Evolutionary conservation across 2,113 vertebrate genomes (phyloP).

Genomic region (Pterophyllum scalare): DNA sequence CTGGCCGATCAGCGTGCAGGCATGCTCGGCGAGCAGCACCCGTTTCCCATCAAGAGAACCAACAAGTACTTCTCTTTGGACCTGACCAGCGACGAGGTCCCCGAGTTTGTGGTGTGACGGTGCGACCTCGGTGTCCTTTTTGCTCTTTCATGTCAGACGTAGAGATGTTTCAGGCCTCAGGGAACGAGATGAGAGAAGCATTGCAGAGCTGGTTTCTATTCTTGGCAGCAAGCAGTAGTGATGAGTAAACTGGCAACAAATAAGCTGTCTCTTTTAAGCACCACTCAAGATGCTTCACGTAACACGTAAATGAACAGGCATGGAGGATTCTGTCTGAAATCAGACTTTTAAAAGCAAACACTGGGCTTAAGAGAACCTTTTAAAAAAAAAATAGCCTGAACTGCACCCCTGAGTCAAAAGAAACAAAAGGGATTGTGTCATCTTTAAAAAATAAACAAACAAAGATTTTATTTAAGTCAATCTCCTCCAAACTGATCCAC

Average conservation of each 20-base stretch:
- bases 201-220: conserved; percentile 29
- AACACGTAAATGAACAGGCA: conserved; percentile 11
- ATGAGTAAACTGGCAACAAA: conserved; percentile 30
- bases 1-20: conserved; percentile 89
- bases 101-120: conserved; percentile 95
- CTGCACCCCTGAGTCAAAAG: conserved; percentile 49
- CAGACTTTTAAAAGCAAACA: conserved; percentile 27
- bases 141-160: conserved; percentile 3
- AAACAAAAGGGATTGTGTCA: conserved; percentile 60
- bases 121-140: conserved; percentile 9
- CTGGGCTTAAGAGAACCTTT: conserved; percentile 31
- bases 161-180: conserved; percentile 52
- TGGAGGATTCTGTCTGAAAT: conserved; percentile 23
- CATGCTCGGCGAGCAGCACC: conserved; percentile 84
- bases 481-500: conserved; percentile 12
- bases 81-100: conserved; percentile 92
- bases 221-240: not conserved
- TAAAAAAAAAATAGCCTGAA: conserved; percentile 10
- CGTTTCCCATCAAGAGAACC: conserved; percentile 92
- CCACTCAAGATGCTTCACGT: not conserved
- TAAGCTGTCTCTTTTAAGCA: conserved; percentile 1
- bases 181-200: conserved; percentile 20
- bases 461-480: conserved; percentile 7
- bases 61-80: conserved; percentile 99
- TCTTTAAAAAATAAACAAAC: not conserved